Conservation (phyloP, 2,888 invertebrate species). For the Caenorhabditis parvicauda region DNA sequence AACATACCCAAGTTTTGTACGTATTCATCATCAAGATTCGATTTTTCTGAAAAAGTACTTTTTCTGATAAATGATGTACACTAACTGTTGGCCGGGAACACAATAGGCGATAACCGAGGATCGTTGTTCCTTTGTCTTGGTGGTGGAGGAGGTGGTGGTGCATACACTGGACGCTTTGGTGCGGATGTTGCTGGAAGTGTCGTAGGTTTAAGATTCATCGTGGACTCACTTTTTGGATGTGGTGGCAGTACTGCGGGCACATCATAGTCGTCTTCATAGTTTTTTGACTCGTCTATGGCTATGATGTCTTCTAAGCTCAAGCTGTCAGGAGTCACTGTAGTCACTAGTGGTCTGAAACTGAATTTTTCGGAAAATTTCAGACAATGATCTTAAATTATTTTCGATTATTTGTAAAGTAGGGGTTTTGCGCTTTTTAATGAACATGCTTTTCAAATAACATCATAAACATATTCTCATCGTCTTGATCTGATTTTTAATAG, state of each 20-base stretch:
- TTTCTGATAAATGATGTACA: slow-evolving; percentile 8
- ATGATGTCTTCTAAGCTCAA: slow-evolving; percentile 35
- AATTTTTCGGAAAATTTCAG: background rate
- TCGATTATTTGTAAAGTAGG: too few relatives aligned
- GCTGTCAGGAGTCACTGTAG: slow-evolving; percentile 23
- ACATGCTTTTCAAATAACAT: background rate
- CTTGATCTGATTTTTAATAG: background rate
- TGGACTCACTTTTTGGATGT: slow-evolving; percentile 9
- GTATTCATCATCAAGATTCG: slow-evolving; percentile 26
- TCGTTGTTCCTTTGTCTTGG: slow-evolving; percentile 7
- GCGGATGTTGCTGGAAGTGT: slow-evolving; percentile 5
- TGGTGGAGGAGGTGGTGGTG: background rate
- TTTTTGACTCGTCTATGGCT: slow-evolving; percentile 26
- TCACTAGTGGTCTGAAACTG: slow-evolving; percentile 17
- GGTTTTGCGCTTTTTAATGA: too few relatives aligned
- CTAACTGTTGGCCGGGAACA: slow-evolving; percentile 12
- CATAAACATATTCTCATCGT: background rate
- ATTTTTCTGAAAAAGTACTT: slow-evolving; percentile 18
- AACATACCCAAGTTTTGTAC: slow-evolving; percentile 15
- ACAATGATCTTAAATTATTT: background rate
- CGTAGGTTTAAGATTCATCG: background rate
- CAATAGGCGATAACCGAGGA: slow-evolving; percentile 11
- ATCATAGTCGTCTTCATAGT: slow-evolving; percentile 32
- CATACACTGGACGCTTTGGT: background rate
- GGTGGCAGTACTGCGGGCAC: slow-evolving; percentile 26